These are phyloP conservation scores for Martes flavigula DNA, from an alignment of 2,797 vertebrate species.

Conservation along the genomic window DNA sequence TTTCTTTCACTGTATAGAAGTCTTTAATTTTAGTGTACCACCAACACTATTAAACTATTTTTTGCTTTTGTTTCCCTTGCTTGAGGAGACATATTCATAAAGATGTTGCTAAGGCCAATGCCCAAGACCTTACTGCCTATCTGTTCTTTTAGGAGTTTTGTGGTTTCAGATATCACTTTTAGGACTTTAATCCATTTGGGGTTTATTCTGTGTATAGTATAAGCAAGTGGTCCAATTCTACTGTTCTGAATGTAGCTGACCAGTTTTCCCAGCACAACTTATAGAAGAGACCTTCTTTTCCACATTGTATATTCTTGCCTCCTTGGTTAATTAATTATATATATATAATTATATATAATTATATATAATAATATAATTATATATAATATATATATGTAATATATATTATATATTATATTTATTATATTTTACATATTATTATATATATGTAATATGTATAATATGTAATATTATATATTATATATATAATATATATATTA, in stretches of 20 bases:
- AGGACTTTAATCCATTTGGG: background rate
- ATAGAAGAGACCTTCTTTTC: background rate
- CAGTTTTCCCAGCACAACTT: background rate
- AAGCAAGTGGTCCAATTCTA: background rate
- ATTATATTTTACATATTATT: too few species aligned
- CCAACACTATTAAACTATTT: background rate
- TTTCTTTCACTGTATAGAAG: background rate
- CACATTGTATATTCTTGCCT: background rate
- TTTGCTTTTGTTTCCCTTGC: background rate
- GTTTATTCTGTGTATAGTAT: background rate
- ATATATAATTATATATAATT: too few species aligned
- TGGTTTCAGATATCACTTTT: background rate
- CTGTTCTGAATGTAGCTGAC: background rate
- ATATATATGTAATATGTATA: too few species aligned
- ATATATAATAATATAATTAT: too few species aligned
- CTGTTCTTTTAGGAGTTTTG: background rate
- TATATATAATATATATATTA: too few species aligned
- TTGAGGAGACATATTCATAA: background rate
- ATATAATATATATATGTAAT: too few species aligned
- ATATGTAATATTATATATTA: too few species aligned
- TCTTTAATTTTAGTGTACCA: background rate
- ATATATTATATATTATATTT: too few species aligned
- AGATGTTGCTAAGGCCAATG: background rate
- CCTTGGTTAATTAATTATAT: background rate
- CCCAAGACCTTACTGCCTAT: background rate